Conservation (phyloP, 2,113 vertebrate genomes). For the Brienomyrus brachyistius region DNA sequence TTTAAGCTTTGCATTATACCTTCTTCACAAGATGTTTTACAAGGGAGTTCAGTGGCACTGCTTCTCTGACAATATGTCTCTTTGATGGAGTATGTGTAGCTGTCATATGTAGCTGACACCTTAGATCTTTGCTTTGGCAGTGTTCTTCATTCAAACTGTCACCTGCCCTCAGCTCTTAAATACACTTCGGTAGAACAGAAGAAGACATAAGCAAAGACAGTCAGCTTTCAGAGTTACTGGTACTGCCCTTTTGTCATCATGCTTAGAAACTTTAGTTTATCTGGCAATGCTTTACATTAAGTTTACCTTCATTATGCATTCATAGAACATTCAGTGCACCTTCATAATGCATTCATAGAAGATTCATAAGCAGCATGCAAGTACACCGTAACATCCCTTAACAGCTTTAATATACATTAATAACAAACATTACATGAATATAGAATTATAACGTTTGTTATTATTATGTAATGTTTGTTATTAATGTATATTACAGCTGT, state of each 20-base stretch:
- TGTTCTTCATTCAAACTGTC: background rate
- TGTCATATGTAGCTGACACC: background rate
- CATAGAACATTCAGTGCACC: no score
- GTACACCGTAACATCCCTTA: no score
- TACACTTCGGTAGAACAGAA: background rate
- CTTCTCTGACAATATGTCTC: background rate
- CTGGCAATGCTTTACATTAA: no score
- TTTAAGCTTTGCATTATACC: background rate
- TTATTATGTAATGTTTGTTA: no score
- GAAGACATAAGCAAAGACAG: background rate
- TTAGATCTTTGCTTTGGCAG: background rate
- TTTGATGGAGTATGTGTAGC: background rate
- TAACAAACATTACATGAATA: no score
- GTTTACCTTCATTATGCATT: no score
- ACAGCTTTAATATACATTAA: no score
- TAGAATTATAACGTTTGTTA: no score
- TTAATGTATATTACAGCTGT: no score
- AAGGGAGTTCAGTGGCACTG: background rate
- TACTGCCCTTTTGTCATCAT: background rate
- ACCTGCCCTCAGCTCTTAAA: background rate
- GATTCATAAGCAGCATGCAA: no score
- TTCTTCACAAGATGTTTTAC: background rate
- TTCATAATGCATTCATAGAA: no score
- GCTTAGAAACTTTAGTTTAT: background rate
- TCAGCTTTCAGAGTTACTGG: background rate